Conservation (phyloP, 2,797 vertebrate genomes). For the Hapalemur alaotrensis region DNA sequence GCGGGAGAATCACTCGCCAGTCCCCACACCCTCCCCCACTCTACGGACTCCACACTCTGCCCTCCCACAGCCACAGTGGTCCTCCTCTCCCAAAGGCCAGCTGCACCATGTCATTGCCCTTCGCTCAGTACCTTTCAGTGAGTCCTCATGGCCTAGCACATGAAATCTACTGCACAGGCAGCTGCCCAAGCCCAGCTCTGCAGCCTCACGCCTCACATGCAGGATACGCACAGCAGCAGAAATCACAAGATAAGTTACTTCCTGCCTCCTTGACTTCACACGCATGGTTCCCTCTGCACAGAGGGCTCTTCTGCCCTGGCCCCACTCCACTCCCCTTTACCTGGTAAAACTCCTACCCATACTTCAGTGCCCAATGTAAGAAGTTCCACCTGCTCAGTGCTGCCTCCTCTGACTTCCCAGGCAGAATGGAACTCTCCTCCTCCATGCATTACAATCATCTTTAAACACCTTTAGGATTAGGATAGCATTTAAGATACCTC, state of each 20-base stretch:
- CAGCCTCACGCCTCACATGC: neutral
- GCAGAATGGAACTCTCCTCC: neutral
- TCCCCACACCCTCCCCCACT: neutral
- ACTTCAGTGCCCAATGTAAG: neutral
- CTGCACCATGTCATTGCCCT: neutral
- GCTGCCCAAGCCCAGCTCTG: no score
- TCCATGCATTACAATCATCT: neutral
- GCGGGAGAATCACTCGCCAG: rapidly evolving
- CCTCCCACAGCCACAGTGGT: neutral
- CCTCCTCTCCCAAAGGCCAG: neutral
- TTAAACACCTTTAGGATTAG: neutral
- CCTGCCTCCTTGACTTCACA: neutral
- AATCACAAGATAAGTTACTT: neutral
- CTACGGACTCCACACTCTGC: no score
- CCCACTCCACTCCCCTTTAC: neutral
- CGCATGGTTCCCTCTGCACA: neutral
- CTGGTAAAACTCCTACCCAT: neutral
- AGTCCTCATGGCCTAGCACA: neutral
- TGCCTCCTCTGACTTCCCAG: neutral
- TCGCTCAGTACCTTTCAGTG: neutral
- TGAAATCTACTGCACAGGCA: neutral
- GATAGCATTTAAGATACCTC: neutral
- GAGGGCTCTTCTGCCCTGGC: neutral
- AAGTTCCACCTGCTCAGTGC: neutral
- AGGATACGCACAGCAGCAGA: neutral